Conservation (phyloP, 2,888 invertebrate genomes). For the Cyclophora punctaria region DNA sequence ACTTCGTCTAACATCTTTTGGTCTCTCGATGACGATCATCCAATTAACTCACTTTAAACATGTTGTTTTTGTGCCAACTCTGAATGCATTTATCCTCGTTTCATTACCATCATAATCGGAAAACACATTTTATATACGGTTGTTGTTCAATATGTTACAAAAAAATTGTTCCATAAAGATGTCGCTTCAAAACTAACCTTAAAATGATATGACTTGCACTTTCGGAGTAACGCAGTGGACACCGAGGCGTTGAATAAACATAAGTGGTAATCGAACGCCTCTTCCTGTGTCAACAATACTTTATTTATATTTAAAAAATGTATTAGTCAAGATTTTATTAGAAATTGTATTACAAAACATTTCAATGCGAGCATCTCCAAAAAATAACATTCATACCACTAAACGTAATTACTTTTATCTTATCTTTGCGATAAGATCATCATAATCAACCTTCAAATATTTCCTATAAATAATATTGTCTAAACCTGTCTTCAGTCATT, state of each 20-base stretch:
- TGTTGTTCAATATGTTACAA: too few species aligned
- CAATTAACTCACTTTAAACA: too few species aligned
- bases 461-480: constrained; percentile 22
- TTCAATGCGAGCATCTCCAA: too few species aligned
- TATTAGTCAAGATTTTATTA: not conserved
- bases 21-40: too few species aligned
- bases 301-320: constrained; percentile 1
- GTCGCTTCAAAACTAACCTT: not conserved
- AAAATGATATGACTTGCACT: constrained; percentile 28
- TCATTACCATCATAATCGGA: too few species aligned
- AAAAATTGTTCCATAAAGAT: too few species aligned
- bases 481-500: not conserved
- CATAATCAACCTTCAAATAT: constrained; percentile 37
- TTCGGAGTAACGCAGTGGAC: constrained; percentile 22
- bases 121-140: too few species aligned
- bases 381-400: not conserved
- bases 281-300: constrained; percentile 7
- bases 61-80: too few species aligned
- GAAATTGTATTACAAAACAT: too few species aligned
- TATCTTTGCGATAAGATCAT: constrained; percentile 29
- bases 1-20: too few species aligned
- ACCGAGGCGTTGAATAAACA: constrained; percentile 19
- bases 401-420: constrained; percentile 22
- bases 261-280: constrained; percentile 25
- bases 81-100: too few species aligned